Percentiles rank a stretch among this genome's conserved stretches.
Evolutionary conservation across 2,888 invertebrate genomes (phyloP).

Genomic region (Taenaris catops): DNA sequence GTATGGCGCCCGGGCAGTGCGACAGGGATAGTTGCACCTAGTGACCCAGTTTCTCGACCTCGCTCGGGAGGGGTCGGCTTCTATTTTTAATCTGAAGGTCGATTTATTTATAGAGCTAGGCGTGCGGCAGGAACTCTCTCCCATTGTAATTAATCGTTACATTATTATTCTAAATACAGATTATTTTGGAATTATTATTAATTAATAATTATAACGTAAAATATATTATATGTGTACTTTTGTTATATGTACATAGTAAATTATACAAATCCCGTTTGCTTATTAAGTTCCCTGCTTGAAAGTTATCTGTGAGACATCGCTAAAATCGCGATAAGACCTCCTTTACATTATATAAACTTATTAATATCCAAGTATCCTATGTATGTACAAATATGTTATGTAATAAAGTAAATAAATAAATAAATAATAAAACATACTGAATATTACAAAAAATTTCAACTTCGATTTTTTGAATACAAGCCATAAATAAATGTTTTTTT

Average conservation of each 20-base stretch:
- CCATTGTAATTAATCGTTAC: slow-evolving; percentile 33
- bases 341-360: too few species aligned
- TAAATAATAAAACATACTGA: too few species aligned
- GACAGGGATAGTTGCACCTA: slow-evolving; percentile 43
- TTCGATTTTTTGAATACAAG: too few species aligned
- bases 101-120: slow-evolving; percentile 69
- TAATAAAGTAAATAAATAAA: too few species aligned
- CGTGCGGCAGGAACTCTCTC: slow-evolving; percentile 35
- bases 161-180: slow-evolving; percentile 26
- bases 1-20: slow-evolving; percentile 19
- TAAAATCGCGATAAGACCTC: too few species aligned
- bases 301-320: too few species aligned
- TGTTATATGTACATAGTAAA: background rate
- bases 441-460: too few species aligned
- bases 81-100: slow-evolving; percentile 79
- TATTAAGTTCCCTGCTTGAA: too few species aligned
- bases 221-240: background rate
- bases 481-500: too few species aligned
- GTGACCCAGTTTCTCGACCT: slow-evolving; percentile 76
- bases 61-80: slow-evolving; percentile 67
- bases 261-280: background rate
- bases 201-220: background rate
- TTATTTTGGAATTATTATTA: slow-evolving; percentile 18
- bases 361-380: too few species aligned
- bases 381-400: too few species aligned